These are phyloP conservation scores for Lydus trimaculatus DNA, from an alignment of 2,888 invertebrate species.

Conservation along the genomic window DNA sequence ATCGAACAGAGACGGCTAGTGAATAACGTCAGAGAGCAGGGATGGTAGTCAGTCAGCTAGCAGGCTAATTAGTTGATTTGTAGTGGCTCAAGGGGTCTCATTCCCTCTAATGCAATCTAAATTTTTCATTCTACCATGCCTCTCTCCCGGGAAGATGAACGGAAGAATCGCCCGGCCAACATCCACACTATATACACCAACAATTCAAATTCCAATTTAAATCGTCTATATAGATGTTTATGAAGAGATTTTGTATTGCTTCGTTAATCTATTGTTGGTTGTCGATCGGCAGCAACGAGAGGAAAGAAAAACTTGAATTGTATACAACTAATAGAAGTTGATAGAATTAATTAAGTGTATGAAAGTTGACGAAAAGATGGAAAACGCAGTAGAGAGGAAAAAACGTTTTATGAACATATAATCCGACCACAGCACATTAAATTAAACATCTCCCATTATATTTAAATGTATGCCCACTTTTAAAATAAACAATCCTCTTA, in stretches of 20 bases:
- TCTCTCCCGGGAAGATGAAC: constrained; percentile 51
- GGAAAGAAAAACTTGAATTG: not conserved
- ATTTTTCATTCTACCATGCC: constrained; percentile 60
- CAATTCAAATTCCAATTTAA: constrained; percentile 27
- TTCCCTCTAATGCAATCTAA: constrained; percentile 63
- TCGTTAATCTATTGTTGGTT: constrained; percentile 9
- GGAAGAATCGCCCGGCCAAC: constrained; percentile 51
- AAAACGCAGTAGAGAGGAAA: constrained; percentile 12
- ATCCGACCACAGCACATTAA: constrained; percentile 24
- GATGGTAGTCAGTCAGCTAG: constrained; percentile 52
- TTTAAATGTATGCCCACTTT: constrained; percentile 36
- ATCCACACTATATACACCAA: constrained; percentile 12
- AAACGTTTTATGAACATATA: constrained; percentile 26
- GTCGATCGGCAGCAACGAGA: not conserved
- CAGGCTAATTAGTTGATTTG: constrained; percentile 64
- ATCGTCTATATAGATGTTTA: constrained; percentile 8
- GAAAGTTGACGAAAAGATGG: not conserved
- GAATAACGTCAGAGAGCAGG: constrained; percentile 34
- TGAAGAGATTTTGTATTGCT: constrained; percentile 9
- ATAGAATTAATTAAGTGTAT: not conserved
- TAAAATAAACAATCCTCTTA: constrained; percentile 46
- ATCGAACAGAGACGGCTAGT: constrained; percentile 40
- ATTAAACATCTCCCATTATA: constrained; percentile 33
- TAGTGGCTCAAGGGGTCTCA: constrained; percentile 62
- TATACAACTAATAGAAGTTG: not conserved